Percentiles rank a stretch among this genome's conserved stretches.
phyloP scores from a whole-genome alignment of 1,140 invertebrate species.

The Megathymus violae region DNA sequence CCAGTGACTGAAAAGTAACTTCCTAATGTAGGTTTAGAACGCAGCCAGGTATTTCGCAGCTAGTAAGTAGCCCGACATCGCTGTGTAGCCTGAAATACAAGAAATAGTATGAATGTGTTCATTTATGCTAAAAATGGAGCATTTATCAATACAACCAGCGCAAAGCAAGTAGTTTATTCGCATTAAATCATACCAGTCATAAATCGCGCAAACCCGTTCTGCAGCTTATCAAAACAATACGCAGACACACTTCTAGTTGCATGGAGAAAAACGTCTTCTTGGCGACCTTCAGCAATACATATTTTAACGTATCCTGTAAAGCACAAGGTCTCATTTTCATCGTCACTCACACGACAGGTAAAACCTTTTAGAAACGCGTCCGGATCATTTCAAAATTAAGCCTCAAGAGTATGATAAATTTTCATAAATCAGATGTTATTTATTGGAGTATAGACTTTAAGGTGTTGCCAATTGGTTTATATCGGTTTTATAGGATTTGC shows the following conservation, averaged over 20 bases:
- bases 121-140: conserved; percentile 69
- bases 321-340: conserved; percentile 60
- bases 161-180: conserved; percentile 82
- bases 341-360: conserved; percentile 48
- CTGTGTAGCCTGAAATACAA: neutral
- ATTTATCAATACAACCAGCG: conserved; percentile 81
- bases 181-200: conserved; percentile 83
- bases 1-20: no score
- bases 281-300: conserved; percentile 38
- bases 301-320: conserved; percentile 54
- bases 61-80: neutral
- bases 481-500: conserved; percentile 68
- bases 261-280: conserved; percentile 68
- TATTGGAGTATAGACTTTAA: conserved; percentile 82
- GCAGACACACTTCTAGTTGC: conserved; percentile 77
- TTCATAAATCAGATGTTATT: conserved; percentile 82
- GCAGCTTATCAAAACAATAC: conserved; percentile 84
- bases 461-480: conserved; percentile 78
- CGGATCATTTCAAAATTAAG: conserved; percentile 81
- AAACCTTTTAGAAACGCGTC: conserved; percentile 48
- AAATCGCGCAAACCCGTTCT: conserved; percentile 83
- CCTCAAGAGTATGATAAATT: conserved; percentile 82
- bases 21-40: no score
- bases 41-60: neutral
- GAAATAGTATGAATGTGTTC: conserved; percentile 47